Evolutionary conservation across 2,113 vertebrate species (phyloP).

Genomic region (Pseudorectes ferrugineus): DNA sequence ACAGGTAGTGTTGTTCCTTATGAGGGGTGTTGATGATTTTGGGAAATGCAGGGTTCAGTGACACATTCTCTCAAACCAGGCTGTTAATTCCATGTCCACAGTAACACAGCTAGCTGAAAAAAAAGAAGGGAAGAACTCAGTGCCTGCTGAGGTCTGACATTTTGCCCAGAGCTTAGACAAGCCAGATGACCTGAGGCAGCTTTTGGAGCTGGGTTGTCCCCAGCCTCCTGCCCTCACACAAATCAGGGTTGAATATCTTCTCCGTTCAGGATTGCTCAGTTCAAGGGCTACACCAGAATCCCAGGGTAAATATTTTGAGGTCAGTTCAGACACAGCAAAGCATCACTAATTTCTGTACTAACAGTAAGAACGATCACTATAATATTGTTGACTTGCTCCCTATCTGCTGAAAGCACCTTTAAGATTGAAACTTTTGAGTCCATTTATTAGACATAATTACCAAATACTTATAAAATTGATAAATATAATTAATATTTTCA

Average conservation of each 20-base stretch:
- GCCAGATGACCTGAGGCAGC: not conserved
- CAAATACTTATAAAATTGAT: not conserved
- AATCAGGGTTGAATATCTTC: not conserved
- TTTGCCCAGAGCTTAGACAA: not conserved
- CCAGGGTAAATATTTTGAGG: not conserved
- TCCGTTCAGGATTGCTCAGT: not conserved
- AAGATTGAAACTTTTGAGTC: not conserved
- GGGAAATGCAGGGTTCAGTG: not conserved
- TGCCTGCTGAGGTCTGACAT: not conserved
- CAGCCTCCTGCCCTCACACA: not conserved
- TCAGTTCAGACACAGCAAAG: not conserved
- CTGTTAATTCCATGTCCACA: not conserved
- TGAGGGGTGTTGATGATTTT: not conserved
- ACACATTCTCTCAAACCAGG: not conserved
- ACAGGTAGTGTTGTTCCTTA: not conserved
- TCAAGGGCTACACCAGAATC: not conserved
- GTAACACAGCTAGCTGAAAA: not conserved
- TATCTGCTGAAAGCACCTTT: not conserved
- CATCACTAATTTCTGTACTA: not conserved
- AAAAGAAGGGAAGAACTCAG: too few species aligned
- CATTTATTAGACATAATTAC: not conserved
- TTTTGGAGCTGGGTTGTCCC: not conserved
- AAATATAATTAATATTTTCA: not conserved
- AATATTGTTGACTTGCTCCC: not conserved
- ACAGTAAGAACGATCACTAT: not conserved